Conservation (phyloP, 2,113 vertebrate species). For the Nyctibius bracteatus region DNA sequence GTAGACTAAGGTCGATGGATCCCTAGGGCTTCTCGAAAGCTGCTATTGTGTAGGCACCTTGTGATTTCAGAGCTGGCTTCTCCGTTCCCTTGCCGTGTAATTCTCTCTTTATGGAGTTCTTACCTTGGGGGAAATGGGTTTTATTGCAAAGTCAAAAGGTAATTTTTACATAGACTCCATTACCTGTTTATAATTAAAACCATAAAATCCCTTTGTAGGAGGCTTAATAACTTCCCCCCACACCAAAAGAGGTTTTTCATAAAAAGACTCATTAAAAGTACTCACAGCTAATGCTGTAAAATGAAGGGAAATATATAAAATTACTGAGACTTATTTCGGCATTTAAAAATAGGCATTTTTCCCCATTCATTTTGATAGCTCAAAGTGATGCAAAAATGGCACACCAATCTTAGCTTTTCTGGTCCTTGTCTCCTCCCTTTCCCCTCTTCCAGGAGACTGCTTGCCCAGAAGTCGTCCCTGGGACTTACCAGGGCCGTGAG, state of each 20-base stretch:
- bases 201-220: conserved; percentile 55
- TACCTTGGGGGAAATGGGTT: conserved; percentile 22
- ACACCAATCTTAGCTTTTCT: not conserved
- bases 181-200: conserved; percentile 74
- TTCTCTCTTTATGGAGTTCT: conserved; percentile 7
- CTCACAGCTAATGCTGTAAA: conserved; percentile 44
- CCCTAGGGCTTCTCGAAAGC: not conserved
- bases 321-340: conserved; percentile 2
- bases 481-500: not conserved
- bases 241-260: conserved; percentile 47
- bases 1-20: rapidly evolving
- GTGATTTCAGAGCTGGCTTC: not conserved
- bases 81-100: not conserved
- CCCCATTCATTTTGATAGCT: not conserved
- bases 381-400: not conserved
- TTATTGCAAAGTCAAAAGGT: conserved; percentile 59
- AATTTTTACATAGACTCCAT: conserved; percentile 54
- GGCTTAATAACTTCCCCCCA: conserved; percentile 51
- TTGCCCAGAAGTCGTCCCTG: not conserved
- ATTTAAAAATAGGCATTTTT: not conserved
- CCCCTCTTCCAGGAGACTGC: not conserved
- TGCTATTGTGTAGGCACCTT: not conserved
- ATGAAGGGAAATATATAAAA: conserved; percentile 37
- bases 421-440: not conserved
- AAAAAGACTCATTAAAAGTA: conserved; percentile 60